Percentiles rank a stretch among this genome's conserved stretches.
These are phyloP conservation scores for Drosophila takahashii DNA, from an alignment of 1,140 invertebrate species.

Conservation along the genomic window DNA sequence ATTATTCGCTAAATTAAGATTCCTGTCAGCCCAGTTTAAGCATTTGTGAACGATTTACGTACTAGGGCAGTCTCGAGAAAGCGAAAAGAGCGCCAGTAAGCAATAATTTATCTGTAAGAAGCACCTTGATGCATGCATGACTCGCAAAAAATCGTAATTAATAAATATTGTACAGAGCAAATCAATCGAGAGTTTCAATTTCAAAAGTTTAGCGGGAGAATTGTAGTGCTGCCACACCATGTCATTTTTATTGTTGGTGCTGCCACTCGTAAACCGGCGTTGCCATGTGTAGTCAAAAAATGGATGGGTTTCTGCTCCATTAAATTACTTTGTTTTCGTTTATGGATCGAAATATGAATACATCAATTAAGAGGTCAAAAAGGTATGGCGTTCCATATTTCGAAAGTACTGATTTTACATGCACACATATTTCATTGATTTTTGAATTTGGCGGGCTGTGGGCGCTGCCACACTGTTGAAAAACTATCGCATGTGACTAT, in stretches of 20 bases:
- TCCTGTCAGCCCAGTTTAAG: slow-evolving; percentile 30
- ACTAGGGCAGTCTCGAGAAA: slow-evolving; percentile 43
- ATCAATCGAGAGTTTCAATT: background rate
- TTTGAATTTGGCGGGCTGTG: too few species aligned
- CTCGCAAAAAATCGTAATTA: slow-evolving; percentile 58
- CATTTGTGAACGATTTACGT: slow-evolving; percentile 35
- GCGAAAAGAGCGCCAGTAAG: slow-evolving; percentile 18
- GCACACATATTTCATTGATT: too few species aligned
- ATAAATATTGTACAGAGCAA: slow-evolving; percentile 76
- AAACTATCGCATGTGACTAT: background rate
- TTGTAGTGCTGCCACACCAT: background rate
- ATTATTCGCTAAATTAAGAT: slow-evolving; percentile 67
- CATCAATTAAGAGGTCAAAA: too few species aligned
- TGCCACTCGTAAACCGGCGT: background rate
- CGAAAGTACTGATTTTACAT: too few species aligned
- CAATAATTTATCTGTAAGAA: slow-evolving; percentile 47
- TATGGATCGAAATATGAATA: too few species aligned
- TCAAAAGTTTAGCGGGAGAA: background rate
- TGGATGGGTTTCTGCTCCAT: too few species aligned
- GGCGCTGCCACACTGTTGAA: background rate
- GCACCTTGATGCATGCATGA: slow-evolving; percentile 34
- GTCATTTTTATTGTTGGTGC: too few species aligned
- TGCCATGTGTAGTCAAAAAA: background rate
- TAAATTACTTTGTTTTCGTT: too few species aligned
- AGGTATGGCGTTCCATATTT: too few species aligned